These are phyloP conservation scores for Falco cherrug DNA, from an alignment of 2,797 vertebrate genomes.

Conservation along the genomic window DNA sequence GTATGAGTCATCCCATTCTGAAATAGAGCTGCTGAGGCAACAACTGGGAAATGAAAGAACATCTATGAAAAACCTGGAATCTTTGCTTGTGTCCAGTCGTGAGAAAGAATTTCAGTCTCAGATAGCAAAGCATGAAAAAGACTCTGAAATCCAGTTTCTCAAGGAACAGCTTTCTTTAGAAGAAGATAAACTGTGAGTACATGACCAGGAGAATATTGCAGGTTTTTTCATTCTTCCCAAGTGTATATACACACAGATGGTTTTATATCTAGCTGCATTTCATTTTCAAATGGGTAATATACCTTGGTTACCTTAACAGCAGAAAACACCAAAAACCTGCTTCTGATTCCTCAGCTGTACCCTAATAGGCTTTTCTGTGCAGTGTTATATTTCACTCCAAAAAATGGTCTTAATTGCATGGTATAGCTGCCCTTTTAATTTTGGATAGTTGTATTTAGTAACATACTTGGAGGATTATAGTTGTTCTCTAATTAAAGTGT, in stretches of 20 bases:
- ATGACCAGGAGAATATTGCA: not conserved
- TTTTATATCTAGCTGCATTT: not conserved
- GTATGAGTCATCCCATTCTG: conserved; percentile 73
- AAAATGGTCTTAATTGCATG: not conserved
- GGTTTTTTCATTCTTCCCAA: not conserved
- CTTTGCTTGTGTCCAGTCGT: conserved; percentile 69
- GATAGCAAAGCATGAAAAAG: conserved; percentile 77
- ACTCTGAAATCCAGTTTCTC: conserved; percentile 80
- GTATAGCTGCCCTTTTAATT: not conserved
- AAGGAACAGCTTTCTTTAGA: conserved; percentile 79
- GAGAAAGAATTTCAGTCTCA: conserved; percentile 78
- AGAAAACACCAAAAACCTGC: not conserved
- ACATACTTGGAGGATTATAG: not conserved
- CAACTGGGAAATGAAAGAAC: conserved; percentile 80
- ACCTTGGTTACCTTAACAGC: not conserved
- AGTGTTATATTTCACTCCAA: not conserved
- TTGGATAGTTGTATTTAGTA: not conserved
- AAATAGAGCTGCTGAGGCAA: conserved; percentile 79
- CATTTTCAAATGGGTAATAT: not conserved
- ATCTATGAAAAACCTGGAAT: conserved; percentile 78
- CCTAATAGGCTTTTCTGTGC: not conserved
- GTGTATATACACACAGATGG: not conserved
- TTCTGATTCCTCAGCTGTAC: not conserved
- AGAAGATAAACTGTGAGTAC: conserved; percentile 80
- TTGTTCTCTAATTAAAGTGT: not conserved